Evolutionary conservation across 92 coral and sea anemone genomes (phyloP), one percentile per base, ranked within the genome.

Genomic region (Palythoa grandiflora): DNA sequence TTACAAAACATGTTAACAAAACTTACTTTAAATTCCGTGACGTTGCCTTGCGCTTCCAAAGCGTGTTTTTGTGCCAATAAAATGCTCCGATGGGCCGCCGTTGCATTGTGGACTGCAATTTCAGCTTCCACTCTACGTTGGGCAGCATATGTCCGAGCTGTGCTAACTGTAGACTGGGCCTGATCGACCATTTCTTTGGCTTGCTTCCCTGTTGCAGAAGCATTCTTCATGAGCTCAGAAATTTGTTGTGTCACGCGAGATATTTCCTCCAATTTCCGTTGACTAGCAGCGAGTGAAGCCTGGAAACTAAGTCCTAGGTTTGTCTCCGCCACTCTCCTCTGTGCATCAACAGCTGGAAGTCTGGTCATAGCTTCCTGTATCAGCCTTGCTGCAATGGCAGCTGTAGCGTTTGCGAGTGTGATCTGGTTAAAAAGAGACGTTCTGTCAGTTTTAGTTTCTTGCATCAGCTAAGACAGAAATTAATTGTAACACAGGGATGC

Each of bases 331-430:
- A 83, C 84, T 35, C 71, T 51, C 63, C 92, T 90, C 71, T 79
- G 84, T 38, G 16, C 37, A 39, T 91, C 88, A 73, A 97, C 93
- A 70, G 39, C 77, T 12, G 66, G 16, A 16, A 97, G 94, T 80
- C 76, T 87, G 73, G 73, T 72, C 88, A 95, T 86, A 3, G 99
- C 93, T 2, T 85, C 90, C 10, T 90, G 68, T 51, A 97, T 93
- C 53, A 91, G 93, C 12, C 77, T 70, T 2, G 94, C 97, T 71
- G 95, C 97, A 78, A 71, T 87, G 13, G 93, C 85, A 54, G 97
- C 98, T 19, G 95, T 94, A 2, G 95, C 65, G 79, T 97, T 97
- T 38, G 96, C 95, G 11, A 84, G 93, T 78, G 90, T 83, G 83
- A 97, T 92, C 99, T 97, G 89, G 48, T 35, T 51, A 20, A 53